phyloP scores from a whole-genome alignment of 2,888 invertebrate genomes.

The Blastobasis lacticolella region DNA sequence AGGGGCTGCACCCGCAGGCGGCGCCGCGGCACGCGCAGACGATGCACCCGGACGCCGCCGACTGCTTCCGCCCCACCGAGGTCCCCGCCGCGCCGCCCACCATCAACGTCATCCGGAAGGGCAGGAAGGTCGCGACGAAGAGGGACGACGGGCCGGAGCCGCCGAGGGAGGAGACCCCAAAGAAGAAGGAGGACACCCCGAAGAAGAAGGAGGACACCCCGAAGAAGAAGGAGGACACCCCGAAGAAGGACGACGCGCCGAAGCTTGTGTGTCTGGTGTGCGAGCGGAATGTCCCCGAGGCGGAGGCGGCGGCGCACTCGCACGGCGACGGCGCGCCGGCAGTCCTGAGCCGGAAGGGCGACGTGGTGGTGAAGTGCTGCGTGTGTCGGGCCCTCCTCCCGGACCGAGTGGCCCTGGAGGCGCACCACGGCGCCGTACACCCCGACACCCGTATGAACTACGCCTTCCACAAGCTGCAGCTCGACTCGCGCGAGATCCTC shows the following conservation, averaged over 20 bases:
- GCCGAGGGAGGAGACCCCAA: too few species aligned
- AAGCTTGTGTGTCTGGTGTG: constrained; percentile 44
- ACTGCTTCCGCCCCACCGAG: constrained; percentile 13
- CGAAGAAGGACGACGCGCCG: background rate
- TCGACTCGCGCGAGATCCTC: constrained; percentile 23
- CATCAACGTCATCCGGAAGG: constrained; percentile 1
- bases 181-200: too few species aligned
- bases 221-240: constrained; percentile 2
- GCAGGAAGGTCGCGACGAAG: background rate
- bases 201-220: background rate
- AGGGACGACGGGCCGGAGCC: constrained; percentile 7
- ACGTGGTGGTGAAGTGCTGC: constrained; percentile 58
- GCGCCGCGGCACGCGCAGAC: constrained; percentile 39
- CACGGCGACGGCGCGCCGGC: constrained; percentile 30
- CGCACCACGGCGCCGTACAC: constrained; percentile 46
- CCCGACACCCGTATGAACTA: constrained; percentile 30
- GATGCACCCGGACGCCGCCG: constrained; percentile 31
- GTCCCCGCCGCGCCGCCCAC: constrained; percentile 23
- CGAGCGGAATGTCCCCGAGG: constrained; percentile 28
- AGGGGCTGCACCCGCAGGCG: constrained; percentile 13
- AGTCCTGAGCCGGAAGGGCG: constrained; percentile 40
- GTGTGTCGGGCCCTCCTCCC: constrained; percentile 46
- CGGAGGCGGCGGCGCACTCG: constrained; percentile 25
- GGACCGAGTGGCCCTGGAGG: constrained; percentile 31
- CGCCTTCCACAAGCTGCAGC: constrained; percentile 30